Evolutionary conservation across 1,140 invertebrate species (phyloP).

Genomic region (Rhopalosiphum padi): DNA sequence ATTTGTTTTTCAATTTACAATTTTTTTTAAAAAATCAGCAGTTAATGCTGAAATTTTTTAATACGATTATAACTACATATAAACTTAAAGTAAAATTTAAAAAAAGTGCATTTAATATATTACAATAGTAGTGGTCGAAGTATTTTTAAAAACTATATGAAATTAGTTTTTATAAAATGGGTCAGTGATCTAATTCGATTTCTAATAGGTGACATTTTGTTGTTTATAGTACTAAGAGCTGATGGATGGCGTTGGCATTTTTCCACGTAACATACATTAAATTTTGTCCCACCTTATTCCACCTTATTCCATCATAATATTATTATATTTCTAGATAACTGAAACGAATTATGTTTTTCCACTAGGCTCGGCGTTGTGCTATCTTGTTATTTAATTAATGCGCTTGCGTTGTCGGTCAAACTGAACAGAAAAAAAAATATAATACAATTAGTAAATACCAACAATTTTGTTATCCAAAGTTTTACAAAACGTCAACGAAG

Average conservation of each 20-base stretch:
- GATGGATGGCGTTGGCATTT: neutral
- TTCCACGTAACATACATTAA: neutral
- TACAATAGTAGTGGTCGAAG: neutral
- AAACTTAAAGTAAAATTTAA: neutral
- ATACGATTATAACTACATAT: neutral
- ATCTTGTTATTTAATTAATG: neutral
- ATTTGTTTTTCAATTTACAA: neutral
- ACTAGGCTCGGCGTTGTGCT: neutral
- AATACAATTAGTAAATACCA: neutral
- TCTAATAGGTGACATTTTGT: too few species aligned
- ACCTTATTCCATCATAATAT: neutral
- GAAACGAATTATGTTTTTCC: neutral
- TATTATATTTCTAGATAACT: neutral
- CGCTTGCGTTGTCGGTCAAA: neutral
- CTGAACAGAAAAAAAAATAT: neutral
- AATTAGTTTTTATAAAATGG: neutral
- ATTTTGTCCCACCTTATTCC: neutral
- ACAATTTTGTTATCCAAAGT: neutral
- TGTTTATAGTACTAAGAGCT: neutral
- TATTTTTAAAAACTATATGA: neutral
- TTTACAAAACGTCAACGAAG: neutral
- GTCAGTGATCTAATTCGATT: neutral
- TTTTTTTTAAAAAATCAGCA: neutral
- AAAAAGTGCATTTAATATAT: neutral
- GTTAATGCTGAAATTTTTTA: neutral